Base-by-base conservation (phyloP, 2,113 vertebrate genomes). In the Neogale vison region DNA sequence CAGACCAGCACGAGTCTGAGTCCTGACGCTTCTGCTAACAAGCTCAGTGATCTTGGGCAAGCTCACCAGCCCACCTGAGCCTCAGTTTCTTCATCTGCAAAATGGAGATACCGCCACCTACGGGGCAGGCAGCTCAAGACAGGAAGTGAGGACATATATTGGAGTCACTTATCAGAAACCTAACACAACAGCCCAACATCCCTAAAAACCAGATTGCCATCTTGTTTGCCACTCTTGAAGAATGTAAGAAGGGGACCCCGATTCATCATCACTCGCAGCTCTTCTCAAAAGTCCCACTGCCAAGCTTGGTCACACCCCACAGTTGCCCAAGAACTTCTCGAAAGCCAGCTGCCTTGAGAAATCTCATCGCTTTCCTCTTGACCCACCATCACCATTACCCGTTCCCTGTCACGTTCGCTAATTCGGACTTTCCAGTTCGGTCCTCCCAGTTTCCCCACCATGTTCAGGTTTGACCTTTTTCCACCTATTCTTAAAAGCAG, bases 211-310 rank as follows among this genome's bases (percentile, higher is more conserved):
- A 65, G 79, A 74, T 15, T 26, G 21, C 34, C 9, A 11, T 21
- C 36, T 65, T 52, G 72, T 89, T 84, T 89, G 81, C 57, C 80
- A 69, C 52, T 81, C 63, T 93, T 76, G 34, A 89, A 96, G 72
- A 57, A 71, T 26, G 36, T 55, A 24, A 86, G 85, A 90, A 94
- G 42, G 29, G 42, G 52, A 86, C 91, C 39, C 31, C 3, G 7
- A 34, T 6, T 76, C 7, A 1, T 76, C 7, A 1, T 39, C 23
- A 31, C 82, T 84, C 50, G 36, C 24, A 59, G 52, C 45, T 69
- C 1, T 93, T 84, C 87, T 67, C 83, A 71, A 39, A 72, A 94
- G 45, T 20, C 39, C 47, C 12, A 3, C 65, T 36, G 50, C 57
- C 24, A n/a, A 55, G 57, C 4, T 71, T 34, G 87, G 87, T 80